Percentiles rank a stretch among this genome's conserved stretches.
phyloP scores from a whole-genome alignment of 2,113 vertebrate genomes.

The Chascanopsetta lugubris region DNA sequence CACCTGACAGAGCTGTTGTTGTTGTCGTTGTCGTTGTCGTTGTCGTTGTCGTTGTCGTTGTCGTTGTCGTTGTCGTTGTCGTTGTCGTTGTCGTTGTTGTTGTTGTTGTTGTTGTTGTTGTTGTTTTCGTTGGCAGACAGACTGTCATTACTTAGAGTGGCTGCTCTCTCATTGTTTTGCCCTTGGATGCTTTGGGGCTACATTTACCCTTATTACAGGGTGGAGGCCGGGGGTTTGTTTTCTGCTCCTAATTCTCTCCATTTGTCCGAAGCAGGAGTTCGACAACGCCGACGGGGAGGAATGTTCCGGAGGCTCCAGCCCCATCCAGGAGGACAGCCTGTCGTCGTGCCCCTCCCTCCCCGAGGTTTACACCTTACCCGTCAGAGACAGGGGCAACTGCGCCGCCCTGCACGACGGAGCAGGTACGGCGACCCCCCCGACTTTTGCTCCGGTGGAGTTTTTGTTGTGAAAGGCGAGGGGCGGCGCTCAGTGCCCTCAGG shows the following conservation, averaged over 20 bases:
- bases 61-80: too few relatives aligned
- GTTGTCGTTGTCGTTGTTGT: too few relatives aligned
- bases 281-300: conserved; percentile 93
- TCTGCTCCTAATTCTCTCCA: background rate
- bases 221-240: background rate
- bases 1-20: conserved; percentile 20
- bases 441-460: conserved; percentile 3
- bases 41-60: too few relatives aligned
- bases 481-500: conserved; percentile 17
- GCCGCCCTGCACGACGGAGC: conserved; percentile 72
- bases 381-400: conserved; percentile 78
- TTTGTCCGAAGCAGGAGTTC: conserved; percentile 83
- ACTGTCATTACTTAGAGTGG: conserved; percentile 35
- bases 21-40: too few relatives aligned
- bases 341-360: conserved; percentile 90
- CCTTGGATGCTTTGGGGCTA: conserved; percentile 3
- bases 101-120: too few relatives aligned
- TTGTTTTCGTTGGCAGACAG: conserved; percentile 7
- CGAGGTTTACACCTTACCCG: conserved; percentile 91
- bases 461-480: background rate
- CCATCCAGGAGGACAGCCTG: conserved; percentile 91
- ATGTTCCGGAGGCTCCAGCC: conserved; percentile 89
- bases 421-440: conserved; percentile 60
- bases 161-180: conserved; percentile 34
- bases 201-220: conserved; percentile 10